Evolutionary conservation across 2,888 invertebrate species (phyloP), one percentile per base, ranked within the genome.

Genomic region (Sturmia bella): DNA sequence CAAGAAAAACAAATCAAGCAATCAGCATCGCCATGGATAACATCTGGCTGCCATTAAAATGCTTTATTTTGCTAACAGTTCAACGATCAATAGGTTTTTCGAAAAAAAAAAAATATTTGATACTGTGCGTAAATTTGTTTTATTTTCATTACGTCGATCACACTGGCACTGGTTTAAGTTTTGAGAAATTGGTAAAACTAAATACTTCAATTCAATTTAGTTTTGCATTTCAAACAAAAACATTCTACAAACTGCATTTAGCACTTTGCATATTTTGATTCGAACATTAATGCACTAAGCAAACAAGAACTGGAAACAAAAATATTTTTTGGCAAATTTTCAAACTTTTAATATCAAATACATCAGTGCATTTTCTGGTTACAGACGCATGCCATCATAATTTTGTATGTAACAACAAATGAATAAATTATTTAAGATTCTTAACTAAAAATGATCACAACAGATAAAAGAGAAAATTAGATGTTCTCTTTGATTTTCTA

Each of bases 361-460:
- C 48, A 66, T 45, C n/a, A 76, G 13, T 61, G 66, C 68, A 72
- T 24, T 75, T 61, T 64, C 50, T 39, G 41, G 72, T 64, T 70
- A 61, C 76, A 68, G 54, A 59, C 76, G 76, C 76, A 76, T 76
- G 80, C 70, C 76, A 76, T 80, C 63, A 50, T 80, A 80, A 80
- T 80, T n/a, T n/a, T 80, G 64, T 41, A 39, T 72, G 59, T 72
- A 68, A 68, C 45, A 61, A 76, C 59, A 45, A 41, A 68, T 54
- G 52, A 69, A 54, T 48, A 68, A 41, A 64, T 41, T 50, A 37
- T 37, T 21, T 41, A 27, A 69, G 37, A 52, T 61, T 68, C 32
- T 37, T 32, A 69, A 61, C 43, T 45, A 39, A 54, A 76, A 57
- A 6, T 45, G 21, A 54, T 73, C n/a, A 43, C 1, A 48, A 17